Evolutionary conservation across 2,797 vertebrate genomes (phyloP), one percentile per base, ranked within the genome.

Genomic region (Anolis apletophallus): DNA sequence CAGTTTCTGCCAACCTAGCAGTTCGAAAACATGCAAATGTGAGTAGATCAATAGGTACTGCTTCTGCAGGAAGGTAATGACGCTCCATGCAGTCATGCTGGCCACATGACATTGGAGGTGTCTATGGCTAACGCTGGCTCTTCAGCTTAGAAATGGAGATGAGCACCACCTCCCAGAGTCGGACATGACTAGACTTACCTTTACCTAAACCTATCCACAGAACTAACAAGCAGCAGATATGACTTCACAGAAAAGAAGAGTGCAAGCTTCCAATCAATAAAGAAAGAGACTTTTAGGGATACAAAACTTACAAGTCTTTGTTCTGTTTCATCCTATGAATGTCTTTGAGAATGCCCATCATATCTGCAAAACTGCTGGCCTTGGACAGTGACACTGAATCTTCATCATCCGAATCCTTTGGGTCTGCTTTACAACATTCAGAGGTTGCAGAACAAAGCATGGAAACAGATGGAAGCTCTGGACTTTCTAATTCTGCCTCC

Each of bases 311-410:
- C 99, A 98, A 96, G 93, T 99, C 98, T 95, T 99, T 98, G 96
- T 97, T 99, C 97, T 99, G 98, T 95, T 98, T 99, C 97, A 99
- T 98, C 93, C 98, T 97, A 83, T 99, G 99, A 94, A 99, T 99
- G 95, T 99, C 99, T 92, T 98, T 99, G 88, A 99, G 96, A 88
- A 99, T 99, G 90, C 99, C 98, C 98, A 98, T 99, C 94, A 99
- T 99, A 81, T 99, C 99, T 1, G 99, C 99, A 90, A 99, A 99
- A 92, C 99, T 99, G 94, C 98, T 99, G 95, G 99, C 99, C 95
- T 99, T 99, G 40, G 99, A 99, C 0, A 99, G 97, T 0, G 98
- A 99, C 84, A 99, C 94, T 0, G 98, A 98, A 84, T 99, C 98
- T 85, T 99, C 99, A 61, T 99, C 98, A 0, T 98, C 97, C 36